Evolutionary conservation across 1,140 invertebrate genomes (phyloP).

Genomic region (Mesaphorura yosii): DNA sequence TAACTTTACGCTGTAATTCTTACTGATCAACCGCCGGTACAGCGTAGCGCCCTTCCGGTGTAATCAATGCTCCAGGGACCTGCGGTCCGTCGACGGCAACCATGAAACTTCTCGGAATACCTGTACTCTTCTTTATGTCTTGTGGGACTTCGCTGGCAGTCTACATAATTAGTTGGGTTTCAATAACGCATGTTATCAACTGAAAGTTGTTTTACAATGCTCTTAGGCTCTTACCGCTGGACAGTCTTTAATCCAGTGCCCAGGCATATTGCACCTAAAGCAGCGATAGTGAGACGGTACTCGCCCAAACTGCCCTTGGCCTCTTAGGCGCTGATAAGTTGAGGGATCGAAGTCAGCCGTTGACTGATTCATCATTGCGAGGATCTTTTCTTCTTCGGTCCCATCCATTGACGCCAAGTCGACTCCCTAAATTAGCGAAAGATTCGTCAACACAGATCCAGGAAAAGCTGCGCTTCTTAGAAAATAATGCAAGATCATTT

Average conservation of each 20-base stretch:
- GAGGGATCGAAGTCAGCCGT: slow-evolving; percentile 92
- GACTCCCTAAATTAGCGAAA: slow-evolving; percentile 43
- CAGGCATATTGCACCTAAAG: slow-evolving; percentile 79
- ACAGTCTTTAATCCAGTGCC: slow-evolving; percentile 94
- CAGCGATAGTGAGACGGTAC: slow-evolving; percentile 83
- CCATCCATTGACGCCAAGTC: slow-evolving; percentile 82
- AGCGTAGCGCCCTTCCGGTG: slow-evolving; percentile 79
- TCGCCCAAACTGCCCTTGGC: slow-evolving; percentile 70
- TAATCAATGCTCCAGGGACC: slow-evolving; percentile 83
- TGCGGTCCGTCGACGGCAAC: slow-evolving; percentile 78
- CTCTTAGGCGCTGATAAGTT: slow-evolving; percentile 81
- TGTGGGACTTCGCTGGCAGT: no score
- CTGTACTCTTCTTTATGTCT: slow-evolving; percentile 84
- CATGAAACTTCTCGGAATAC: slow-evolving; percentile 95
- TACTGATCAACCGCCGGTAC: slow-evolving; percentile 83
- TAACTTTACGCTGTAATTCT: slow-evolving; percentile 34
- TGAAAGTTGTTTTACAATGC: no score
- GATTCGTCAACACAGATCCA: no score
- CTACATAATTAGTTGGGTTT: no score
- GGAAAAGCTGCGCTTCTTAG: no score
- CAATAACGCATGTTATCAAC: no score
- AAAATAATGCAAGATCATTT: no score
- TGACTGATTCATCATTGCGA: slow-evolving; percentile 91
- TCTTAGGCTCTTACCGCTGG: no score
- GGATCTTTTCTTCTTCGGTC: slow-evolving; percentile 92